Base-by-base conservation (phyloP, 2,113 vertebrate species). In the Entomyzon cyanotis region DNA sequence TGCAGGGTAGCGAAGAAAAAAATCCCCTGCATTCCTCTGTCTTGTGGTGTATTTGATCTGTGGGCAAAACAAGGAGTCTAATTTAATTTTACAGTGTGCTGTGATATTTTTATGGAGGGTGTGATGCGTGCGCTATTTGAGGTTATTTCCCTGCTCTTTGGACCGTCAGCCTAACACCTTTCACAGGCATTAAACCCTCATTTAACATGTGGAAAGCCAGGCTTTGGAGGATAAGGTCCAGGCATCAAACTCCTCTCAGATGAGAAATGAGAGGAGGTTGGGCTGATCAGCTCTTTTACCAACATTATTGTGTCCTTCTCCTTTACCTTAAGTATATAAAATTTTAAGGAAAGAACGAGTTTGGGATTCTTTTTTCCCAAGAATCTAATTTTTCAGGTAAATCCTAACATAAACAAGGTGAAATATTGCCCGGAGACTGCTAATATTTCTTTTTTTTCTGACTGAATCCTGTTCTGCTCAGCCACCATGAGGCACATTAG, bases 21-120 rank as follows among this genome's bases (percentile, higher is more conserved):
- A 93, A 77, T 92, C 79, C 83, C 83, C 76, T 77, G 39, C 82
- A 95, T 95, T 94, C 85, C 90, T 90, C 39, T 94, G 68, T 41
- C 83, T 86, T 88, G 85, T 64, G 92, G 88, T 93, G 52, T 78
- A 39, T 95, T 96, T 96, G 90, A 96, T 94, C 92, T 92, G 41
- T 46, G 71, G 68, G 87, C 79, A 94, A 94, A 95, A 92, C 44
- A 88, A 83, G 81, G 62, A 81, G 35, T 80, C 70, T 89, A 83
- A 94, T 93, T 94, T 70, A 85, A 68, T 50, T 96, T 96, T 96
- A 91, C 60, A 68, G 85, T 27, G 68, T 91, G 84, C 71, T 86
- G 71, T 68, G 89, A 94, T 93, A 83, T 94, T 95, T 94, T 96
- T 96, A 68, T 64, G 63, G 78, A 95, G 88, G 78, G 77, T 4